phyloP scores from a whole-genome alignment of 2,113 vertebrate genomes.

The Alexandromys fortis region DNA sequence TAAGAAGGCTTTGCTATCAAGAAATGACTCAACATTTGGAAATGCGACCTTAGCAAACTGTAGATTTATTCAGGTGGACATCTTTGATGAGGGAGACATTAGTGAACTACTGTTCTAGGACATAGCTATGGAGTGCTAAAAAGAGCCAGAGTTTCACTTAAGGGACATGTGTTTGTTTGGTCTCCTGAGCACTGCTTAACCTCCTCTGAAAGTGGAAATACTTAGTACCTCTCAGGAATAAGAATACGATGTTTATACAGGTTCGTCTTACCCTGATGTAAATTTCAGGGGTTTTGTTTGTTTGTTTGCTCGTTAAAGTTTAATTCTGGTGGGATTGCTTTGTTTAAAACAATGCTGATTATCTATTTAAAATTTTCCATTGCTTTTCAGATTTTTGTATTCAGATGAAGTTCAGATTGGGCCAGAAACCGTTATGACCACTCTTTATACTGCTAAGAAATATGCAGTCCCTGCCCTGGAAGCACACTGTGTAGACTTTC shows the following conservation, averaged over 20 bases:
- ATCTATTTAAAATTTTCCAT: constrained; percentile 61
- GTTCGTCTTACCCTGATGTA: not conserved
- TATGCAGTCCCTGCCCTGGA: constrained; percentile 95
- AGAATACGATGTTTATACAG: not conserved
- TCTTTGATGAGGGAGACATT: not conserved
- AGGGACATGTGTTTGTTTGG: not conserved
- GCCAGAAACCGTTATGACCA: constrained; percentile 97
- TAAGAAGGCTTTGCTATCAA: not conserved
- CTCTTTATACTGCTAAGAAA: constrained; percentile 95
- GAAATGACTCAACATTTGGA: constrained; percentile 1
- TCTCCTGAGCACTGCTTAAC: not conserved
- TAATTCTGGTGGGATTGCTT: not conserved
- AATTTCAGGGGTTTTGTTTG: not conserved
- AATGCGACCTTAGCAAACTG: not conserved
- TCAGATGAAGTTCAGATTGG: constrained; percentile 97
- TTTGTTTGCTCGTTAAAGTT: constrained; percentile 38
- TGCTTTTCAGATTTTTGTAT: constrained; percentile 93
- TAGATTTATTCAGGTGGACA: not conserved
- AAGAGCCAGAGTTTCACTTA: not conserved
- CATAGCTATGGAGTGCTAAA: not conserved
- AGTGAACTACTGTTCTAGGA: not conserved
- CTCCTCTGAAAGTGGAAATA: not conserved
- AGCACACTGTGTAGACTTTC: constrained; percentile 94
- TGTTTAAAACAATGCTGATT: not conserved
- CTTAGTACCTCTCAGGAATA: not conserved